Percentiles rank a stretch among this genome's conserved stretches.
Conservation (phyloP, 2,888 invertebrate genomes). For the Drosophila meridionalis region DNA sequence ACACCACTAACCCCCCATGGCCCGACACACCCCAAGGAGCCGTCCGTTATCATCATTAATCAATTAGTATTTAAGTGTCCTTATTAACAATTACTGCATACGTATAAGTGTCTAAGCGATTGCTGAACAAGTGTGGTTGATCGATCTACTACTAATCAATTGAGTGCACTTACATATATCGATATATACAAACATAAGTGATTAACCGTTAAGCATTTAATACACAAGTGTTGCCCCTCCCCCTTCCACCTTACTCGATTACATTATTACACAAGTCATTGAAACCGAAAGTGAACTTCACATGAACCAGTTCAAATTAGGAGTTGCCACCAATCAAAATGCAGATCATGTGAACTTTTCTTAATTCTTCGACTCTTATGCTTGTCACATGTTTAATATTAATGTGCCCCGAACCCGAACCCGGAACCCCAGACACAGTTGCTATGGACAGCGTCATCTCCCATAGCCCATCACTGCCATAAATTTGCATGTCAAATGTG, state of each 20-base stretch:
- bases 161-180: background rate
- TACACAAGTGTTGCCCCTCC: background rate
- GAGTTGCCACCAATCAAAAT: background rate
- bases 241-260: background rate
- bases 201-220: slow-evolving; percentile 3
- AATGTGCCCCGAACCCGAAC: background rate
- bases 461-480: slow-evolving; percentile 9
- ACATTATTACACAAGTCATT: background rate
- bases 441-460: background rate
- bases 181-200: background rate
- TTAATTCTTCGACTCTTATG: slow-evolving; percentile 7
- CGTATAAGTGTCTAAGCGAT: slow-evolving; percentile 14
- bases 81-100: slow-evolving; percentile 17
- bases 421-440: slow-evolving; percentile 1
- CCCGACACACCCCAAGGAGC: slow-evolving; percentile 5
- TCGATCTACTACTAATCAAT: slow-evolving; percentile 5
- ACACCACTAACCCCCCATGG: slow-evolving; percentile 8
- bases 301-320: slow-evolving; percentile 6
- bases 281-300: slow-evolving; percentile 10
- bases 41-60: slow-evolving; percentile 7
- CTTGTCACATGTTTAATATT: slow-evolving; percentile 8
- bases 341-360: slow-evolving; percentile 19
- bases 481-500: slow-evolving; percentile 25
- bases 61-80: slow-evolving; percentile 17
- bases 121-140: background rate